Base-by-base conservation (phyloP, 1,140 invertebrate species). In the Bombus picipes region DNA sequence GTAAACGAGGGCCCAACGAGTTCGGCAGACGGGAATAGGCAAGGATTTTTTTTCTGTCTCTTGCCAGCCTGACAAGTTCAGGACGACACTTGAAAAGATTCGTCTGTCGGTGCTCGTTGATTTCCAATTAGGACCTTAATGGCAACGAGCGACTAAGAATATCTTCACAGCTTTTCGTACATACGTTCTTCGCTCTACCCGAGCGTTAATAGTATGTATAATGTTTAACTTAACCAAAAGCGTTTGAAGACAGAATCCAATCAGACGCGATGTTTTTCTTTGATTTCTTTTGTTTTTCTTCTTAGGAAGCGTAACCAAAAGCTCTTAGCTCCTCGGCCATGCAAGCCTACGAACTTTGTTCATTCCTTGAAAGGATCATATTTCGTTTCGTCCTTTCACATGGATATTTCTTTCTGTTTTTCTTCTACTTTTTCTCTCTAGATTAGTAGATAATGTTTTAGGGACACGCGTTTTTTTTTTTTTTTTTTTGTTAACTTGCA, bases 321-420 rank as follows among this genome's bases (percentile, higher is more conserved):
- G 80, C 53, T 87, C 85, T 76, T n/a, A 53, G 75, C 15, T 39
- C 18, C 65, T 87, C 80, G 53, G 57, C 71, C 57, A 82, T 87
- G 66, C 77, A 47, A 73, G 68, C 15, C 68, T 74, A 78, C 53
- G n/a, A 79, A 83, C 66, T 80, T 34, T 75, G 43, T 78, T 83
- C 89, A 85, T 87, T 90, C 86, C 88, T 90, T 39, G 62, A 65
- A 81, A 80, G 75, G 73, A 75, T 87, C 84, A 66, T 57, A 76
- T 47, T 83, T 32, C 79, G 28, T 80, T 72, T 62, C 25, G n/a
- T 87, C 53, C 62, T 71, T 68, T 74, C 71, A 22, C 32, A 37
- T 28, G 72, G 75, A 28, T 62, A 78, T 65, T 65, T 34, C 57
- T 34, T 25, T 22, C 13, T 68, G 15, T 28, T 18, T 28, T 25